These are phyloP conservation scores for Caracal caracal DNA, from an alignment of 2,113 vertebrate genomes.

Conservation along the genomic window DNA sequence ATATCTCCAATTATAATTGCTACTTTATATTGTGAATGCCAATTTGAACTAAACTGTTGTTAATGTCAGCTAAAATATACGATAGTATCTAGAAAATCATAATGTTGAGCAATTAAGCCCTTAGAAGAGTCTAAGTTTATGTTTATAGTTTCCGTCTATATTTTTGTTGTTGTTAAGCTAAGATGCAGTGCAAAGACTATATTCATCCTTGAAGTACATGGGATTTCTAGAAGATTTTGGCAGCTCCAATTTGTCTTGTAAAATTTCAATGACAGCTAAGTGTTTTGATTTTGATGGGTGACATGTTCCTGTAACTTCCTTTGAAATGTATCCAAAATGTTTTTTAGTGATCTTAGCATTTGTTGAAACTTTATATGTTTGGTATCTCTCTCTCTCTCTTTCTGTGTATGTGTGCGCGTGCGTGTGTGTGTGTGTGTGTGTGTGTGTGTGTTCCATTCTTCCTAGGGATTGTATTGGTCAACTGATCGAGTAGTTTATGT, in stretches of 20 bases:
- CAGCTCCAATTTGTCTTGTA: constrained; percentile 61
- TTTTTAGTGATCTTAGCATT: constrained; percentile 52
- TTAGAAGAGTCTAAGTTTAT: constrained; percentile 37
- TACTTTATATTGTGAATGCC: constrained; percentile 45
- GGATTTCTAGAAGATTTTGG: constrained; percentile 55
- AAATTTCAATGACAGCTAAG: constrained; percentile 65
- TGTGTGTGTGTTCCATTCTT: background rate
- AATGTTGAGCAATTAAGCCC: constrained; percentile 51
- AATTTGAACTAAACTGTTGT: constrained; percentile 49
- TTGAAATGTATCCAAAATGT: constrained; percentile 49
- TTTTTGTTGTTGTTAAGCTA: constrained; percentile 48
- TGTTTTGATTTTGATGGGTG: constrained; percentile 66
- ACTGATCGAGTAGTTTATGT: background rate
- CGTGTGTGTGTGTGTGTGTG: background rate
- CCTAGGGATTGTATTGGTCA: background rate
- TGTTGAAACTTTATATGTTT: constrained; percentile 40
- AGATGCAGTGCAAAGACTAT: background rate
- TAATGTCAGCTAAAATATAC: constrained; percentile 43
- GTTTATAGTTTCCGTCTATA: constrained; percentile 52
- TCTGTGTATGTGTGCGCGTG: background rate
- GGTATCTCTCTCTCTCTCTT: background rate
- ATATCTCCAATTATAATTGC: background rate
- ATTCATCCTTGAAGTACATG: constrained; percentile 48
- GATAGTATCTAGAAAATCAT: constrained; percentile 37
- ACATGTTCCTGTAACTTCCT: constrained; percentile 53